Base-by-base conservation (phyloP, 1,140 invertebrate genomes). In the Gryon sp. region DNA sequence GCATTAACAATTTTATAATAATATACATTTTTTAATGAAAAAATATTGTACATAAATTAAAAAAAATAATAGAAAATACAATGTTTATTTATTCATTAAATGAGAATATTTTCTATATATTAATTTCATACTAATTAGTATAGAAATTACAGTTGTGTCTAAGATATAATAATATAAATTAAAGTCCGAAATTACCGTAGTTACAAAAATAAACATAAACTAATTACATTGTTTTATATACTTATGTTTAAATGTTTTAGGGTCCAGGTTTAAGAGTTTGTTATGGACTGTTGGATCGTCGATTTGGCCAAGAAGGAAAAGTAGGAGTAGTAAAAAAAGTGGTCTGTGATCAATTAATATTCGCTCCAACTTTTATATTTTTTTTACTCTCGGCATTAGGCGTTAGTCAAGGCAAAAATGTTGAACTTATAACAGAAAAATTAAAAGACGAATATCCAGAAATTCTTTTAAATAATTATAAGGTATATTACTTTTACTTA, bases 401-500 rank as follows among this genome's bases (percentile, higher is more conserved):
- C 3, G 68, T 78, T 14, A 82, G 93, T 12, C 92, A 95, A 81
- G 91, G 92, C 2, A 91, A 92, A 63, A 70, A 87, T 30, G 76
- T 90, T 5, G 78, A 90, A 1, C 75, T 86, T 11, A 89, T 93
- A 41, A 90, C 91, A 83, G 72, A 84, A 2, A 91, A 94, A 82
- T 48, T 96, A 0, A 79, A 88, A 55, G 78, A 83, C 0, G 92
- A 93, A 80, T 96, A 95, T 82, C 59, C 83, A 5, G 91, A 94
- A 80, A 92, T 96, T 40, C 83, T 96, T 66, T 85, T 90, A 28
- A 91, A 90, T 24, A 96, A 95, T 90, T 96, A 94, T 81, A 94
- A 92, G 87, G 90, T 92, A 85, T 85, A 12, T 52, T 28, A 4
- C 22, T 41, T 34, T 34, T 9, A 65, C 19, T 18, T n/a, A 30